A percentile compares a stretch with the other conserved stretches of the same genome.
Conservation (phyloP, 2,797 vertebrate genomes). For the Dipus sagitta region DNA sequence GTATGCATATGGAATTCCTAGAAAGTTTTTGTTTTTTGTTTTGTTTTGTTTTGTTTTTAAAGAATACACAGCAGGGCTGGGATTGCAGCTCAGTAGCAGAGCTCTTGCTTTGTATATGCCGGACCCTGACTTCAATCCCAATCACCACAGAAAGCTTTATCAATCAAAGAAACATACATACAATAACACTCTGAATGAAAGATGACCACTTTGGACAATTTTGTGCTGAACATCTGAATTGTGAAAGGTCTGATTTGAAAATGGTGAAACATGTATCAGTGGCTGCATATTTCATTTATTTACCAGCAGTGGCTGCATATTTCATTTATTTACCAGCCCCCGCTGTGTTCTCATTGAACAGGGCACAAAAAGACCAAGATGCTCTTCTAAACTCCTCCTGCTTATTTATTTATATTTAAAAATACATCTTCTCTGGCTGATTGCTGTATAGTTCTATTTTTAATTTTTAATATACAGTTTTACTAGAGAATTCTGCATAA, state of each 20-base stretch:
- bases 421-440: slow-evolving; percentile 40
- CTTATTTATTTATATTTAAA: slow-evolving; percentile 64
- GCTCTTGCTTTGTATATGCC: background rate
- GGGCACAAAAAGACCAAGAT: background rate
- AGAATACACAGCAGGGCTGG: background rate
- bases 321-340: background rate
- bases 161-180: background rate
- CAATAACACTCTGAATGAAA: slow-evolving; percentile 27
- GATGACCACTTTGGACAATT: slow-evolving; percentile 36
- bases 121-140: background rate
- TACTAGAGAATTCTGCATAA: slow-evolving; percentile 40
- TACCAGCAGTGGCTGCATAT: background rate
- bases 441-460: slow-evolving; percentile 70
- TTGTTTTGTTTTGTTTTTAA: no score
- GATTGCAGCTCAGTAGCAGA: background rate
- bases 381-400: background rate
- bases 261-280: background rate
- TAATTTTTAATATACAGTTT: slow-evolving; percentile 68
- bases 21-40: no score
- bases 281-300: background rate
- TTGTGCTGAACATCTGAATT: background rate
- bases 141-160: background rate
- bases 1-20: no score
- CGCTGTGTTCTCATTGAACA: background rate
- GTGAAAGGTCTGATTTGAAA: slow-evolving; percentile 1